A percentile compares a stretch with the other conserved stretches of the same genome.
phyloP scores from a whole-genome alignment of 1,140 invertebrate species.

The Varroa destructor region DNA sequence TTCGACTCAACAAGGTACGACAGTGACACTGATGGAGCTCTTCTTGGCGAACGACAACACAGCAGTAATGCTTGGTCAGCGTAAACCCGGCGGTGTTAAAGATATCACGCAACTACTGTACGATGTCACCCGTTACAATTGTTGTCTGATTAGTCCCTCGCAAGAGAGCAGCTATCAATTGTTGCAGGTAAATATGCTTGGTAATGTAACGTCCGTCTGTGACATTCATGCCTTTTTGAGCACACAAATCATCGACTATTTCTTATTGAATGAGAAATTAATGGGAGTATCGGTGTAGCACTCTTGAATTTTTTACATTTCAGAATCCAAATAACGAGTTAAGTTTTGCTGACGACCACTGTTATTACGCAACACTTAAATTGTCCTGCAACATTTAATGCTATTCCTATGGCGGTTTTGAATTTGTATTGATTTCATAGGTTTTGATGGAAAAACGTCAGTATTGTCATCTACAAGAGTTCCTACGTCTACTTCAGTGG shows the following conservation, averaged over 20 bases:
- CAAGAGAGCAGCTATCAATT: slow-evolving; percentile 22
- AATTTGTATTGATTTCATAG: not conserved
- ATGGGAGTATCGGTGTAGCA: not conserved
- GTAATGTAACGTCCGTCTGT: not conserved
- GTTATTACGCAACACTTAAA: too few relatives aligned
- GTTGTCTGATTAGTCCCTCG: slow-evolving; percentile 9
- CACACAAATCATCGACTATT: not conserved
- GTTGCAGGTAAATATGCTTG: not conserved
- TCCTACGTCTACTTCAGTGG: slow-evolving; percentile 17
- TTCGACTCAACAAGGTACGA: not conserved
- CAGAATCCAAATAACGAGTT: not conserved
- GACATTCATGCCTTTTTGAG: not conserved
- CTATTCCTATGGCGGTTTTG: too few relatives aligned
- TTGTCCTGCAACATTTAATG: too few relatives aligned
- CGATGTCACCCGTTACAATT: slow-evolving; percentile 25
- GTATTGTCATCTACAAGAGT: slow-evolving; percentile 13
- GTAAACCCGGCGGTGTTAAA: not conserved
- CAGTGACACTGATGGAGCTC: slow-evolving; percentile 12
- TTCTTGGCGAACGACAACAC: slow-evolving; percentile 23
- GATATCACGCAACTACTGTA: slow-evolving; percentile 7
- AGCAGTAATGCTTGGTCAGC: slow-evolving; percentile 6
- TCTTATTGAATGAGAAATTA: not conserved
- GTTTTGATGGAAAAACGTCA: slow-evolving; percentile 13
- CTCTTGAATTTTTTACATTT: not conserved
- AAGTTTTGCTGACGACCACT: not conserved